Base-by-base conservation (phyloP, 2,888 invertebrate species). In the Dryobotodes eremita region DNA sequence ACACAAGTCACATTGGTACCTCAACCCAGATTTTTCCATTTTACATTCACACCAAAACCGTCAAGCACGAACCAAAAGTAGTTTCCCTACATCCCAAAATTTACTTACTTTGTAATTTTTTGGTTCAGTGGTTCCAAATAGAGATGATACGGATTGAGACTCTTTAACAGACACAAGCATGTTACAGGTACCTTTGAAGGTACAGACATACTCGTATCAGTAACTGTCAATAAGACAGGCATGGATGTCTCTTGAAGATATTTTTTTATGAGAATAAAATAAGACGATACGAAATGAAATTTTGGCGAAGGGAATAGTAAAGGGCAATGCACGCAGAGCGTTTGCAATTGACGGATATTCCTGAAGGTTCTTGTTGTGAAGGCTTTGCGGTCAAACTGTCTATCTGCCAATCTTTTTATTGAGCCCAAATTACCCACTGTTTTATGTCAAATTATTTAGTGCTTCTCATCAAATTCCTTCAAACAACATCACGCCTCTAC, bases 121-220 rank as follows among this genome's bases (percentile, higher is more conserved):
- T 88, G 88, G 88, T 86, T 89, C 89, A 88, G 48, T 90, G 89
- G 55, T 57, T 84, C 36, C 79, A 61, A 79, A 85, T 81, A 78
- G 68, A 69, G 59, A 80, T 71, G 65, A 69, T 80, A 73, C 48
- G 46, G 36, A 17, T 36, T 68, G n/a, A 87, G 87, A 75, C 79
- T 79, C 31, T 53, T 31, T 71, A 50, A 70, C 61, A 77, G 72
- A 70, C 61, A 80, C 77, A 59, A 26, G 23, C 50, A 70, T 65
- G 65, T 66, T 36, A 57, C 73, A 69, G 55, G 66, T 68, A 31
- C 61, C 66, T 79, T 83, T 76, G 75, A 74, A 81, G 71, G 26
- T 62, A 42, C 61, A 65, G 2, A 61, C 23, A 62, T 65, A n/a
- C n/a, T n/a, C n/a, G n/a, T n/a, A 53, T 82, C 74, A 36, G 42